Percentiles rank a stretch among this genome's conserved stretches.
These are phyloP conservation scores for Podiceps cristatus DNA, from an alignment of 2,113 vertebrate genomes.

Conservation along the genomic window DNA sequence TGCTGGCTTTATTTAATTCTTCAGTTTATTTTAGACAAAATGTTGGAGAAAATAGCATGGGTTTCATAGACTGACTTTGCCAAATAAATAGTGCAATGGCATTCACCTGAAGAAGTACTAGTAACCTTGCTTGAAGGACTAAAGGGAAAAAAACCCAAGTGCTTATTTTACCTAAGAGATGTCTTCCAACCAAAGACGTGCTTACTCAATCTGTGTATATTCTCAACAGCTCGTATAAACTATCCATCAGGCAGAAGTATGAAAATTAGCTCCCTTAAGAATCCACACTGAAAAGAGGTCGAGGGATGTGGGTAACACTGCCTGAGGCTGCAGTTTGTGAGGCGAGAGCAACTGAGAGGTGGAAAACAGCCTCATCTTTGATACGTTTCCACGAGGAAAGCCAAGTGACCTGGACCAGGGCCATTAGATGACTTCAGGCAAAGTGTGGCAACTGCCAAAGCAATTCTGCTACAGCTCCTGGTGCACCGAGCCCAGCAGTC, in stretches of 20 bases:
- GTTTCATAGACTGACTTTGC: not conserved
- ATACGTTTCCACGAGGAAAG: not conserved
- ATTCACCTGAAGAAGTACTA: not conserved
- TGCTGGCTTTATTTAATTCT: not conserved
- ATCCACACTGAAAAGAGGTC: not conserved
- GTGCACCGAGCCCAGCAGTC: not conserved
- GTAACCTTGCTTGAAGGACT: not conserved
- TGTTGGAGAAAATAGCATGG: not conserved
- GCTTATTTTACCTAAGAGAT: constrained; percentile 13
- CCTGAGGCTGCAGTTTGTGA: constrained; percentile 11
- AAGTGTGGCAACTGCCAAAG: constrained; percentile 8
- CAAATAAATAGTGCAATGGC: not conserved
- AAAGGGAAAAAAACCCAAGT: not conserved
- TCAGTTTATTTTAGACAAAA: not conserved
- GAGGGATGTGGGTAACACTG: not conserved
- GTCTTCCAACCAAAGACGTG: not conserved
- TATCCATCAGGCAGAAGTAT: constrained; percentile 38
- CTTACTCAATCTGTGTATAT: constrained; percentile 28
- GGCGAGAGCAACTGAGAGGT: not conserved
- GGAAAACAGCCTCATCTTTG: constrained; percentile 21
- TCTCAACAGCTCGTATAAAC: constrained; percentile 21
- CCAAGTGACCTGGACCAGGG: not conserved
- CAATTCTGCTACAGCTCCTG: not conserved
- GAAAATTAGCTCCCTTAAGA: constrained; percentile 40
- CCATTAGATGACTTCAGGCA: constrained; percentile 29